These are phyloP conservation scores for Pogonophryne albipinna DNA, from an alignment of 2,797 vertebrate genomes.

Conservation along the genomic window DNA sequence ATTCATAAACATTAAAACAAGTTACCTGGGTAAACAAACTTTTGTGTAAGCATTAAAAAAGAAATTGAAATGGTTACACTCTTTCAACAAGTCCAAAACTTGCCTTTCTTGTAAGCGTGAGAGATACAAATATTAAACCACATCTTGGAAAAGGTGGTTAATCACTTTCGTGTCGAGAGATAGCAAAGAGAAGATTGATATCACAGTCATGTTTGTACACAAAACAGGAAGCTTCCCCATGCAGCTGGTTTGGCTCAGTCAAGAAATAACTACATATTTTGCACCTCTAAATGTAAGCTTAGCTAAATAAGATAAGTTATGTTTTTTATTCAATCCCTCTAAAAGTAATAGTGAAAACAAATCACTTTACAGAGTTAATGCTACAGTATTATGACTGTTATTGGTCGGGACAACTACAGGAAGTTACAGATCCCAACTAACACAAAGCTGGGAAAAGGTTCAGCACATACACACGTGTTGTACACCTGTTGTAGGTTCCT, in stretches of 20 bases:
- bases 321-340: neutral
- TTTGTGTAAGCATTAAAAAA: slow-evolving; percentile 62
- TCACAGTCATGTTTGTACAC: neutral
- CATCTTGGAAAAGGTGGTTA: neutral
- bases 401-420: neutral
- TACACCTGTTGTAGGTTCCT: neutral
- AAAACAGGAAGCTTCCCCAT: neutral
- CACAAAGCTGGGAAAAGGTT: no score
- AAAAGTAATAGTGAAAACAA: neutral
- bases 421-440: no score
- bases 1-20: slow-evolving; percentile 11
- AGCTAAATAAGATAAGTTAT: neutral
- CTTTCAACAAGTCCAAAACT: no score
- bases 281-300: neutral
- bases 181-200: neutral
- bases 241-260: neutral
- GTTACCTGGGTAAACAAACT: slow-evolving; percentile 68
- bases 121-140: neutral
- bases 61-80: slow-evolving; percentile 36
- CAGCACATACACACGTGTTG: no score
- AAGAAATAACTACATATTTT: neutral
- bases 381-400: neutral
- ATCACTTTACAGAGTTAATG: no score
- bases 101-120: slow-evolving; percentile 5
- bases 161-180: neutral